Conservation (phyloP, 1,140 invertebrate genomes). For the Drosophila kanapiae region DNA sequence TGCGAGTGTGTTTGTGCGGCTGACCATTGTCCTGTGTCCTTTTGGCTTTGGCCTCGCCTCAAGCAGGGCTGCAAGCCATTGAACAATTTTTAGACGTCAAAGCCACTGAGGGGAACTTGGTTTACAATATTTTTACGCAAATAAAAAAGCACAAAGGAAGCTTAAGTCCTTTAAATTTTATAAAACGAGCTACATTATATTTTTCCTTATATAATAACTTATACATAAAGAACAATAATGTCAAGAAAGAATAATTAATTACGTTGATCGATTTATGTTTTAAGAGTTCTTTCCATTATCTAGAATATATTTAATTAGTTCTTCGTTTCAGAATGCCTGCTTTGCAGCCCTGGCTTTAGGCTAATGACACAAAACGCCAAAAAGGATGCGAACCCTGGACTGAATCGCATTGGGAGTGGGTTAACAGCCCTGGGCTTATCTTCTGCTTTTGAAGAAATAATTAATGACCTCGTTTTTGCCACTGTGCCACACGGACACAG, state of each 20-base stretch:
- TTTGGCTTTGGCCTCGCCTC: conserved; percentile 13
- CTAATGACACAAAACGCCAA: conserved; percentile 84
- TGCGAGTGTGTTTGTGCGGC: conserved; percentile 17
- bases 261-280: too few species aligned
- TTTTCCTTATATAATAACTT: too few species aligned
- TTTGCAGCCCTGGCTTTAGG: conserved; percentile 33
- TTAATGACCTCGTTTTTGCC: conserved; percentile 85
- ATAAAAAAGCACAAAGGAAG: too few species aligned
- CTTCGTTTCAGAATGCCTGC: too few species aligned
- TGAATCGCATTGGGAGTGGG: not conserved
- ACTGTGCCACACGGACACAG: conserved; percentile 64
- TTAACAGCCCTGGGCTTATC: conserved; percentile 65
- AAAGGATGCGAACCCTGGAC: conserved; percentile 57
- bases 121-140: too few species aligned
- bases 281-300: too few species aligned
- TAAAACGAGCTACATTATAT: too few species aligned
- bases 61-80: conserved; percentile 1
- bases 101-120: too few species aligned
- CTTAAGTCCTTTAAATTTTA: too few species aligned
- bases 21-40: conserved; percentile 67
- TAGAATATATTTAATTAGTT: too few species aligned
- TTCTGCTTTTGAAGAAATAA: conserved; percentile 85
- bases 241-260: too few species aligned
- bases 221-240: too few species aligned
- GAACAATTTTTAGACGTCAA: not conserved